A percentile compares a stretch with the other conserved stretches of the same genome.
Conservation (phyloP, 2,888 invertebrate species). For the Drosophila trichaetosa region DNA sequence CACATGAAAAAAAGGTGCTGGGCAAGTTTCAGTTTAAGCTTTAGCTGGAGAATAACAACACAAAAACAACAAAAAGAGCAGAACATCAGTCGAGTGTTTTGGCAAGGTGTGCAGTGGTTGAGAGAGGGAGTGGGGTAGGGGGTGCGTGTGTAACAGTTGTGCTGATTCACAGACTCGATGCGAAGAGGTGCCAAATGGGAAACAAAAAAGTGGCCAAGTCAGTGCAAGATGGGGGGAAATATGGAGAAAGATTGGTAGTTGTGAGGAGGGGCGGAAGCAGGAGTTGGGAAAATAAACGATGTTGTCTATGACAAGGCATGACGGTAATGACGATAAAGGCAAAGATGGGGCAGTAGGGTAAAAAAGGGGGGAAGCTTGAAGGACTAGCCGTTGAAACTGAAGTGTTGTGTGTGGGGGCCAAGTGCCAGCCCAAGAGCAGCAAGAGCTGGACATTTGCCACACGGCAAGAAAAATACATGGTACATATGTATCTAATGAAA, state of each 20-base stretch:
- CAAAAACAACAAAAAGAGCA: slow-evolving; percentile 26
- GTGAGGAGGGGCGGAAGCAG: neutral
- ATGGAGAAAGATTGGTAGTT: neutral
- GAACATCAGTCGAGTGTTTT: slow-evolving; percentile 70
- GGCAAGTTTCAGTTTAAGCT: slow-evolving; percentile 1
- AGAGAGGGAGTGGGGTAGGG: neutral
- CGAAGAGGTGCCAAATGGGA: slow-evolving; percentile 67
- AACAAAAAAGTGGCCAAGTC: slow-evolving; percentile 45
- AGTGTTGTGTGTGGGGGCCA: slow-evolving; percentile 19
- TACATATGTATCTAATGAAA: neutral
- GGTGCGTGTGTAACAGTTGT: slow-evolving; percentile 57
- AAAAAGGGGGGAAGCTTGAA: neutral
- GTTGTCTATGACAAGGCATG: slow-evolving; percentile 79
- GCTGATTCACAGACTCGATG: slow-evolving; percentile 64
- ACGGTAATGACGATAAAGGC: slow-evolving; percentile 67
- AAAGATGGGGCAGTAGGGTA: neutral
- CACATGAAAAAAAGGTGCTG: neutral
- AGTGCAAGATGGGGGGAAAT: slow-evolving; percentile 13
- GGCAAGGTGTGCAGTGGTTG: slow-evolving; percentile 8
- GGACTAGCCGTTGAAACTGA: slow-evolving; percentile 14
- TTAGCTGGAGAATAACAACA: slow-evolving; percentile 48
- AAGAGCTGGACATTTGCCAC: neutral
- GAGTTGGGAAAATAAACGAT: slow-evolving; percentile 72
- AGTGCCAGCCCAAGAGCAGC: slow-evolving; percentile 1
- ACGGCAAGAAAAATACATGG: neutral